Evolutionary conservation across 2,888 invertebrate genomes (phyloP).

Genomic region (Coleophora deauratella): DNA sequence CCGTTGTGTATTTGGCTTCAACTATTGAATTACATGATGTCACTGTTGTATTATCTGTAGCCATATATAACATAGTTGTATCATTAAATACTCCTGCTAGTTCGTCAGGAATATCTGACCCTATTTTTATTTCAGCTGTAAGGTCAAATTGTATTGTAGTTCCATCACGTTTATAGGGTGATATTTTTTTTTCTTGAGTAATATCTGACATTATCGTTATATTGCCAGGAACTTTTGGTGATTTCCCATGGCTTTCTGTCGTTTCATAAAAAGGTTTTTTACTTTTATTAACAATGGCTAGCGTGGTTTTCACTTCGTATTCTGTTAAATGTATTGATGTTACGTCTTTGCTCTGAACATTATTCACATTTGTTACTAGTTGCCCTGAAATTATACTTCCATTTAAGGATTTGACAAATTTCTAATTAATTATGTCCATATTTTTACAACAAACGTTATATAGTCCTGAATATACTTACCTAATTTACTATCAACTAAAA

Average conservation of each 20-base stretch:
- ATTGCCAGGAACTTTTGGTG: background rate
- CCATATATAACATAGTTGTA: background rate
- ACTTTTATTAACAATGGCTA: constrained; percentile 5
- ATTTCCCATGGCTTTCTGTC: background rate
- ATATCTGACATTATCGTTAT: background rate
- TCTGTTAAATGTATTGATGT: background rate
- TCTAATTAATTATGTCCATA: no score
- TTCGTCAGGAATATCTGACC: background rate
- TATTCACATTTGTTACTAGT: background rate
- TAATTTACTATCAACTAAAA: no score
- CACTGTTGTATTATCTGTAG: background rate
- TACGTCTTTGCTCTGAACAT: background rate
- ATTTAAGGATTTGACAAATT: no score
- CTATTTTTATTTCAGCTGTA: background rate
- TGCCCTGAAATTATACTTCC: no score
- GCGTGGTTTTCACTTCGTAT: background rate
- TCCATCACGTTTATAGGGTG: no score
- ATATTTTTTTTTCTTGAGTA: no score
- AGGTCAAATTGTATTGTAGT: no score
- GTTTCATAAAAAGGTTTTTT: background rate
- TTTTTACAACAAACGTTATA: no score
- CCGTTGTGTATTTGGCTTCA: background rate
- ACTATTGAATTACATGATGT: no score
- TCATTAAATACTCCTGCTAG: background rate
- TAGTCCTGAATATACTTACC: no score